Evolutionary conservation across 2,888 invertebrate genomes (phyloP), one percentile per base, ranked within the genome.

Genomic region (Panzeria rudis): DNA sequence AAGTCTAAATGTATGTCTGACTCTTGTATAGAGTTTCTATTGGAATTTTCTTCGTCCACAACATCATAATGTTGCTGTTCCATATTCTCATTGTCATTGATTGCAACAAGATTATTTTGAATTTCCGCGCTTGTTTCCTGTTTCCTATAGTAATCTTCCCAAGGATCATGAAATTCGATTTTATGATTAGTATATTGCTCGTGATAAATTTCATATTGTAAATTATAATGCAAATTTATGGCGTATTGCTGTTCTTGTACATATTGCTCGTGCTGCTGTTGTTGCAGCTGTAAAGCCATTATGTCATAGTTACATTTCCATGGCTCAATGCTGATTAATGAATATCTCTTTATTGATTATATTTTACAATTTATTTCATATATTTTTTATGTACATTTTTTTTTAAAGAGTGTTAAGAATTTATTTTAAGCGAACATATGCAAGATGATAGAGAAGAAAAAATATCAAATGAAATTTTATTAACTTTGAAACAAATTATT

Each of bases 61-160:
- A 3, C 38, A 29, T 78, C 29, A 4, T 41, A n/a, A 11, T 83
- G 29, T 9, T 72, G 25, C 20, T 83, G 47, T 50, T 76, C 13
- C 13, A 41, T 13, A 52, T 41, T 41, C 59, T 52, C 69, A 20
- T 35, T 41, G 41, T 20, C 52, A 50, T 77, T 29, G 6, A 38
- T 35, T 11, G 50, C 52, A 25, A n/a, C 50, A 17, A 29, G 4
- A 38, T 35, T 29, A 23, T 35, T 47, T 81, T 73, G 68, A 13
- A 69, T 47, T 59, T 78, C 85, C 29, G 15, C 25, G 3, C 75
- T 32, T 83, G 50, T 64, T 82, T 87, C 80, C 92, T 92, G 68
- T 93, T 93, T 92, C 87, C 93, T 94, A 91, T 93, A 93, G 91
- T 95, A 96, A 89, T 94, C 93, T 88, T 96, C 94, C 97, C 97